These are phyloP conservation scores for Colaptes auratus DNA, from an alignment of 2,113 vertebrate genomes.

Conservation along the genomic window DNA sequence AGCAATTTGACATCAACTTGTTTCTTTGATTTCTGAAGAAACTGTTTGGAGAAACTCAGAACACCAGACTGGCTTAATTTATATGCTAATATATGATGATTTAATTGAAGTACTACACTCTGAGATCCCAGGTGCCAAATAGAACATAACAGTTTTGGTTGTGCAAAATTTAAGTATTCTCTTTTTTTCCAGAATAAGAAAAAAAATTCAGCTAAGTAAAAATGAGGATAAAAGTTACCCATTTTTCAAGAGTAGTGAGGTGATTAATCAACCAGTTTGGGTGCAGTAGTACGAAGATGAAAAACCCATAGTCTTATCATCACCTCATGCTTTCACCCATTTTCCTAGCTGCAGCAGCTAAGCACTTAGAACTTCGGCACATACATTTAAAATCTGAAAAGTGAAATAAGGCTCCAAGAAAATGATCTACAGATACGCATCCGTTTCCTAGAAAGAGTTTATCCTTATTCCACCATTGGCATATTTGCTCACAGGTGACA, in stretches of 20 bases:
- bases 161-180: neutral
- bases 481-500: neutral
- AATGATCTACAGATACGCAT: neutral
- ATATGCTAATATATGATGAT: neutral
- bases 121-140: neutral
- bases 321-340: neutral
- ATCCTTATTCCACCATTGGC: neutral
- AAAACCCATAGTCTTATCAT: neutral
- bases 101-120: neutral
- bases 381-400: neutral
- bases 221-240: neutral
- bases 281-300: neutral
- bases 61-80: neutral
- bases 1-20: neutral
- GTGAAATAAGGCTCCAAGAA: neutral
- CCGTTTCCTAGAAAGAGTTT: neutral
- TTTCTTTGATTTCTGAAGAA: slow-evolving; percentile 16
- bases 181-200: neutral
- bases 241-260: neutral
- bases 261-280: neutral
- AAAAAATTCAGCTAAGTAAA: neutral
- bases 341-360: neutral
- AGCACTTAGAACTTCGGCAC: neutral
- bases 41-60: neutral
- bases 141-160: neutral